Percentiles rank a stretch among this genome's conserved stretches.
phyloP scores from a whole-genome alignment of 37 sponge, comb jelly and placozoan genomes.

The Amphimedon queenslandica region DNA sequence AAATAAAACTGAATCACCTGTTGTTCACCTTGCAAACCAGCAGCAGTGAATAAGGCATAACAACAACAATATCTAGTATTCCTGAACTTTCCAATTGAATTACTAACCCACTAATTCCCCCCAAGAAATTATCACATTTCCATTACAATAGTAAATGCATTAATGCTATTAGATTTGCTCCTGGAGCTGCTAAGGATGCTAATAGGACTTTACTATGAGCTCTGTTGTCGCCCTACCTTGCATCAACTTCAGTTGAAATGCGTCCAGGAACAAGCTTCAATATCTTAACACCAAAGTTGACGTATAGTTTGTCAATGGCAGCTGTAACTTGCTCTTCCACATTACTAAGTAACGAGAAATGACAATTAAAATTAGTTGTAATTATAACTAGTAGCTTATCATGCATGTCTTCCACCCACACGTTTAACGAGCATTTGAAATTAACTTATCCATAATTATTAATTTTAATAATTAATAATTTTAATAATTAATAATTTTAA shows the following conservation, averaged over 20 bases:
- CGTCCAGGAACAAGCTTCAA: constrained; percentile 94
- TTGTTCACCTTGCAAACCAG: too few relatives aligned
- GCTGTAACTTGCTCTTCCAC: constrained; percentile 87
- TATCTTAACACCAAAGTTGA: constrained; percentile 95
- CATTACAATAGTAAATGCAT: too few relatives aligned
- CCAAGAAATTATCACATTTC: too few relatives aligned
- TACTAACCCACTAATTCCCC: too few relatives aligned
- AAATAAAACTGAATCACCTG: too few relatives aligned
- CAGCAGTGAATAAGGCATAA: too few relatives aligned
- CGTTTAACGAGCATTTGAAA: neutral
- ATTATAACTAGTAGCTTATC: too few relatives aligned
- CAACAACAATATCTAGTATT: too few relatives aligned
- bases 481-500: neutral
- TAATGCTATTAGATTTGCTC: too few relatives aligned
- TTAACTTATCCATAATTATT: neutral
- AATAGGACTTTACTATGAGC: too few relatives aligned
- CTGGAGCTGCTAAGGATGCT: too few relatives aligned
- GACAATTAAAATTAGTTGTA: neutral
- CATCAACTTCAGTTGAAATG: constrained; percentile 99
- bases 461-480: neutral
- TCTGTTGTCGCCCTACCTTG: constrained; percentile 74
- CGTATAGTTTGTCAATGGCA: constrained; percentile 95
- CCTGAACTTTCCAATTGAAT: too few relatives aligned
- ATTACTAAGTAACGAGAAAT: constrained; percentile 33
- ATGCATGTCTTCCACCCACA: neutral